phyloP scores from a whole-genome alignment of 92 coral and sea anemone genomes.

The Heteractis magnifica region DNA sequence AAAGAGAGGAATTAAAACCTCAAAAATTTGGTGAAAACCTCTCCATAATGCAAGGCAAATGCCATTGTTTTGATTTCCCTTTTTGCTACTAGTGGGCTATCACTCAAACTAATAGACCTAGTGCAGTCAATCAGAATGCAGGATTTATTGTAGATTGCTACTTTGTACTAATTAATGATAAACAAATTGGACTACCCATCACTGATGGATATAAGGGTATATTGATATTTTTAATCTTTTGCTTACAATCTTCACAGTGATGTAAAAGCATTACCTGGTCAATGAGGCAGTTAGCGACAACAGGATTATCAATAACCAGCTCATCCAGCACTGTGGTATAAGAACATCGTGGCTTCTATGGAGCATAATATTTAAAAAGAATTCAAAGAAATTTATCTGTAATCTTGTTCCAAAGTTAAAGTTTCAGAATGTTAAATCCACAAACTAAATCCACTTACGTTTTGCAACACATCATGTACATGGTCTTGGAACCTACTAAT shows the following conservation, averaged over 20 bases:
- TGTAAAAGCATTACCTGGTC: slow-evolving; percentile 70
- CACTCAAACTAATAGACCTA: no score
- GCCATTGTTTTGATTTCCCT: no score
- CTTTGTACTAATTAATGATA: no score
- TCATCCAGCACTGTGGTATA: slow-evolving; percentile 82
- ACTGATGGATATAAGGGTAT: no score
- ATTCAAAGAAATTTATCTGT: background rate
- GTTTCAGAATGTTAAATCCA: background rate
- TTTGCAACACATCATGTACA: slow-evolving; percentile 68
- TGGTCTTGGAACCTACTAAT: slow-evolving; percentile 81
- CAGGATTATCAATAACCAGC: slow-evolving; percentile 79
- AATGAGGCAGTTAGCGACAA: slow-evolving; percentile 84
- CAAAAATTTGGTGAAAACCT: no score
- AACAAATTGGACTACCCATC: background rate
- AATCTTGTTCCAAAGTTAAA: no score
- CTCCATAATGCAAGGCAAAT: no score
- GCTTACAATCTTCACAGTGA: background rate
- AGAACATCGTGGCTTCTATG: slow-evolving; percentile 75
- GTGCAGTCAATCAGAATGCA: no score
- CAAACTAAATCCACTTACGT: slow-evolving; percentile 52
- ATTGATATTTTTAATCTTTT: background rate
- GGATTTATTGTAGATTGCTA: no score
- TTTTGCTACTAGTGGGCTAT: no score
- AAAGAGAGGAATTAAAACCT: no score
- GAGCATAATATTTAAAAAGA: background rate